Evolutionary conservation across 2,113 vertebrate species (phyloP).

Genomic region (Menidia beryllina): DNA sequence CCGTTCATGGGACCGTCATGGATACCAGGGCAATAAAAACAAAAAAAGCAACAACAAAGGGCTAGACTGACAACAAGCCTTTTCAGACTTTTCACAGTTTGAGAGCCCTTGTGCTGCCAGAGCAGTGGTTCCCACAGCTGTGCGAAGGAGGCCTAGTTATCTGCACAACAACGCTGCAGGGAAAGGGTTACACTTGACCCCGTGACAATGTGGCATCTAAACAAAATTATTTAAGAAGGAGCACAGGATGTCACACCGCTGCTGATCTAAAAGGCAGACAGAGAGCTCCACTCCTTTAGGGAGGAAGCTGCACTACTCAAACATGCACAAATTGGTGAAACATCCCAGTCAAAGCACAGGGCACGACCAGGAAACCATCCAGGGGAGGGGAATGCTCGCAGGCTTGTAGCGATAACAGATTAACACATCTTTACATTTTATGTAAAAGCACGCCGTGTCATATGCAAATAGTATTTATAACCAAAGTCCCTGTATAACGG

Average conservation of each 20-base stretch:
- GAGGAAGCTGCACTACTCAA: conserved; percentile 59
- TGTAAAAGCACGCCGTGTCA: conserved; percentile 42
- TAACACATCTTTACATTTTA: conserved; percentile 54
- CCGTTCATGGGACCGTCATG: conserved; percentile 75
- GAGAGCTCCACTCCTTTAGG: conserved; percentile 12
- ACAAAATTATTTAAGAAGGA: conserved; percentile 19
- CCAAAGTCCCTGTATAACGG: conserved; percentile 8
- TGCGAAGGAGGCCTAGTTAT: conserved; percentile 16
- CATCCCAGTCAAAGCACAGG: conserved; percentile 38
- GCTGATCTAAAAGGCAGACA: conserved; percentile 23
- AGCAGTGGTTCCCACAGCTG: conserved; percentile 77
- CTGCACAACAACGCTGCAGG: background rate
- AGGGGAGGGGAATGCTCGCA: conserved; percentile 14
- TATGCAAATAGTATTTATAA: conserved; percentile 40
- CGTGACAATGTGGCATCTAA: conserved; percentile 26
- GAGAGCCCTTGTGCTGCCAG: conserved; percentile 48
- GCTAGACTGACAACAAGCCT: conserved; percentile 70
- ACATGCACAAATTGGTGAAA: conserved; percentile 51
- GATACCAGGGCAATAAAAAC: conserved; percentile 78
- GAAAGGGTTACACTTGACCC: conserved; percentile 26
- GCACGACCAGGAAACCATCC: conserved; percentile 53
- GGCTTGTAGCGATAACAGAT: conserved; percentile 32
- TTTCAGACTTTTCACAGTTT: conserved; percentile 66
- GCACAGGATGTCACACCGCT: conserved; percentile 21
- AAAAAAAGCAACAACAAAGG: conserved; percentile 74